These are phyloP conservation scores for Sebastes fasciatus DNA, from an alignment of 2,113 vertebrate species.

Conservation along the genomic window DNA sequence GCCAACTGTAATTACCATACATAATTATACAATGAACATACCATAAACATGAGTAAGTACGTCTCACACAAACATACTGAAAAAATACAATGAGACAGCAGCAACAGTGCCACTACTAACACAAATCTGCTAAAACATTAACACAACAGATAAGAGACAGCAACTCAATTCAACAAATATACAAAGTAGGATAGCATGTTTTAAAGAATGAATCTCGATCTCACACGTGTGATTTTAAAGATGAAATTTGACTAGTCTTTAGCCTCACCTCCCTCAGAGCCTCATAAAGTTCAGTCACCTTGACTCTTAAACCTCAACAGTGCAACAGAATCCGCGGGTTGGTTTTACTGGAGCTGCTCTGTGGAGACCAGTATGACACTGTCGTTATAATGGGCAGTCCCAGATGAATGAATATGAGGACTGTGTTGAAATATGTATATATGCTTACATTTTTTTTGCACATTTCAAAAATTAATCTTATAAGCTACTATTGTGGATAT, in stretches of 20 bases:
- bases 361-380: neutral
- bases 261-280: slow-evolving; percentile 25
- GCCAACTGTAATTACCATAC: neutral
- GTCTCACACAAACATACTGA: neutral
- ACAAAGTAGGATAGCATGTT: neutral
- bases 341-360: slow-evolving; percentile 28
- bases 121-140: no score
- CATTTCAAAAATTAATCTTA: neutral
- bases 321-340: neutral
- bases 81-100: neutral
- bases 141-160: neutral
- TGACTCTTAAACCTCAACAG: slow-evolving; percentile 30
- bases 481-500: neutral
- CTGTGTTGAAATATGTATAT: neutral
- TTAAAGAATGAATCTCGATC: slow-evolving; percentile 7
- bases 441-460: neutral
- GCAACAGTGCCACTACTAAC: neutral
- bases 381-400: neutral
- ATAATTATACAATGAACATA: neutral
- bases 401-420: neutral
- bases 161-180: neutral
- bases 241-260: neutral
- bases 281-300: slow-evolving; percentile 29
- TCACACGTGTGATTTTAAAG: neutral
- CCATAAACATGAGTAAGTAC: neutral